phyloP scores from a whole-genome alignment of 2,113 vertebrate genomes.

The Odocoileus virginianus region DNA sequence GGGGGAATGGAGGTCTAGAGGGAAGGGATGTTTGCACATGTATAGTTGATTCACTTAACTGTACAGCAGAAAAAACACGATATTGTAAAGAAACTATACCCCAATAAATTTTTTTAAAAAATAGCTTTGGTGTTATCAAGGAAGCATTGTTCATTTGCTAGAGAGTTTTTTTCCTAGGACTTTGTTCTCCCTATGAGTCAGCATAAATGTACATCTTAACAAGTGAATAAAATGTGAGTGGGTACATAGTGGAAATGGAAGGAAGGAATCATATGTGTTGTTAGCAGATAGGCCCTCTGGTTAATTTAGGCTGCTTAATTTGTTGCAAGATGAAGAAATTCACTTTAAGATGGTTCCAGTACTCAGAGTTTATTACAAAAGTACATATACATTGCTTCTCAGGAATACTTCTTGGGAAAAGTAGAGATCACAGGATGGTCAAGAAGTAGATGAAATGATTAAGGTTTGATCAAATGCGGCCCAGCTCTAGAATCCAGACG shows the following conservation, averaged over 20 bases:
- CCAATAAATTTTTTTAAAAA: not conserved
- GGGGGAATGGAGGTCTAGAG: not conserved
- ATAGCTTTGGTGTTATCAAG: not conserved
- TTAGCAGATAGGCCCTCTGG: not conserved
- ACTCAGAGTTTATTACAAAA: not conserved
- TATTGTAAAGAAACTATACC: not conserved
- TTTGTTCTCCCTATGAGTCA: not conserved
- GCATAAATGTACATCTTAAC: not conserved
- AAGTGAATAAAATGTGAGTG: not conserved
- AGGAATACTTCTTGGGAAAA: not conserved
- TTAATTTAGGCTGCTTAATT: not conserved
- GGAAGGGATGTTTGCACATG: not conserved
- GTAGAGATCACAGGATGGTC: not conserved
- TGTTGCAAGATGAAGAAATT: not conserved
- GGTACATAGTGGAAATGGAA: not conserved
- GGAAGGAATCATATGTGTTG: not conserved
- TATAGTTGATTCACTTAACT: not conserved
- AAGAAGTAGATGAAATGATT: not conserved
- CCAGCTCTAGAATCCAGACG: too few species aligned
- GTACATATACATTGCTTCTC: not conserved
- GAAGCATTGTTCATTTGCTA: not conserved
- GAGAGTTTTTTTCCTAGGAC: not conserved
- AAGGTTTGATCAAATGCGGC: too few species aligned
- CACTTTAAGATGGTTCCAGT: not conserved
- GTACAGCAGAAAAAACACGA: not conserved